Base-by-base conservation (phyloP, 2,797 vertebrate genomes). In the Adrianichthys oophorus region DNA sequence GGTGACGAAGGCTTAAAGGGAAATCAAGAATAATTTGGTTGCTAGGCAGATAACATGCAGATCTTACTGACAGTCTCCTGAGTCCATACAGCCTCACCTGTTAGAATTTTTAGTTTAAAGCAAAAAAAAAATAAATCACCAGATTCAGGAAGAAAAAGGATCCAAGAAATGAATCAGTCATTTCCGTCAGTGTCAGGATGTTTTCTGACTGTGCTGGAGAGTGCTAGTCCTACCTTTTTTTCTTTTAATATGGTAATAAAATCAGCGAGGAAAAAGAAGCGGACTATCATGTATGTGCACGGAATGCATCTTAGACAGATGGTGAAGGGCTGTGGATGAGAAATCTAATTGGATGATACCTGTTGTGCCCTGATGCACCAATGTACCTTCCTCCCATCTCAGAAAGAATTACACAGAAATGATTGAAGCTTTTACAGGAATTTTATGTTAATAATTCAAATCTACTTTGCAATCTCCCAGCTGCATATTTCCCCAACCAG, bases 381-480 rank as follows among this genome's bases (percentile, higher is more conserved):
- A 32, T 56, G 41, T 49, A 64, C 53, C 71, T 65, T 52, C 74
- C 64, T 68, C 75, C 59, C 59, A 65, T 60, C 65, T 60, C 62
- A 72, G 59, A 78, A 78, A 72, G 58, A 70, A 85, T 80, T 61
- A 74, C 56, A 75, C 3, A 62, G 54, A 68, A 66, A 67, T 54
- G 69, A 81, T 66, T 66, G 62, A 72, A 74, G 65, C 76, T 73
- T 80, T 55, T 59, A 66, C 70, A 62, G 21, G 68, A 32, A 64
- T 63, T 72, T 72, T 51, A 56, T 52, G 49, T 83, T 74, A 70
- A 81, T 81, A 61, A 79, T 86, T 78, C 40, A 73, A 76, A 78
- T 70, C 70, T 68, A 16, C 66, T 23, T 55, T 60, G 64, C 56
- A 72, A 67, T 69, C 74, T 64, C 44, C 15, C 50, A 63, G 26